A percentile compares a stretch with the other conserved stretches of the same genome.
Evolutionary conservation across 2,888 invertebrate genomes (phyloP).

Genomic region (Theretra japonica): DNA sequence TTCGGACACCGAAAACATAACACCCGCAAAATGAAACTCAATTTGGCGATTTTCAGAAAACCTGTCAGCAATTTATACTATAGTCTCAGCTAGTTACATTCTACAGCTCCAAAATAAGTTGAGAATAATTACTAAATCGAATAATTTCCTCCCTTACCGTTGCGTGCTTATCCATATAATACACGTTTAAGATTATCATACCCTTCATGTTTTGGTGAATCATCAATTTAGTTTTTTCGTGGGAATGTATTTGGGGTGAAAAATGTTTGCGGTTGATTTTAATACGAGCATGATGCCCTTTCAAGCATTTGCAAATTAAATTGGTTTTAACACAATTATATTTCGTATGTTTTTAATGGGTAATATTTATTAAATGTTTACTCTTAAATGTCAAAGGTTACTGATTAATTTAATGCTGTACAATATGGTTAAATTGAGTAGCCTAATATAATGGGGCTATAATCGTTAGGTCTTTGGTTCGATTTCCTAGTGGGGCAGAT

Average conservation of each 20-base stretch:
- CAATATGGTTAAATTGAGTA: too few relatives aligned
- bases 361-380: background rate
- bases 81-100: too few relatives aligned
- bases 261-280: constrained; percentile 32
- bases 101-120: too few relatives aligned
- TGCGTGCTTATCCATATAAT: constrained; percentile 34
- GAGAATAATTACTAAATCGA: background rate
- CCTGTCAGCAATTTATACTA: too few relatives aligned
- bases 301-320: constrained; percentile 7
- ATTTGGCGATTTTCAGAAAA: too few relatives aligned
- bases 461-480: too few relatives aligned
- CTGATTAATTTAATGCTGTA: too few relatives aligned
- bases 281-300: background rate
- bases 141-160: background rate
- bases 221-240: constrained; percentile 44
- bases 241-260: constrained; percentile 32
- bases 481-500: too few relatives aligned
- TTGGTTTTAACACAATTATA: background rate
- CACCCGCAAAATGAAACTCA: too few relatives aligned
- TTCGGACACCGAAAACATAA: too few relatives aligned
- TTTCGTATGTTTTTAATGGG: background rate
- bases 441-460: too few relatives aligned
- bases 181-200: constrained; percentile 31
- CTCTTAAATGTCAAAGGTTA: background rate
- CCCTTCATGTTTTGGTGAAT: constrained; percentile 41